Conservation (phyloP, 2,797 vertebrate species). For the Rhadinocentrus ornatus region DNA sequence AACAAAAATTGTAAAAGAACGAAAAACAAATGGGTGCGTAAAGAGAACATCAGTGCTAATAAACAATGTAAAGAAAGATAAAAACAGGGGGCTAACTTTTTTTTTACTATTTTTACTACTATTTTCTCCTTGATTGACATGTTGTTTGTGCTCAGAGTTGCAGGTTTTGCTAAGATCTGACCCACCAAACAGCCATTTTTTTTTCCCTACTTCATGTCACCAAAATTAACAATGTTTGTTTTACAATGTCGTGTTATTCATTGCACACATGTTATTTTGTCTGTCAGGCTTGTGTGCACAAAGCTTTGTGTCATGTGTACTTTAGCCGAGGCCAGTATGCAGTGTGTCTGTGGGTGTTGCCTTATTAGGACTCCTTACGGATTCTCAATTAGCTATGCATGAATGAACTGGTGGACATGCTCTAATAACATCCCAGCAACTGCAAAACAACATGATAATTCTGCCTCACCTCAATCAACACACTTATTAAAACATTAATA, state of each 20-base stretch:
- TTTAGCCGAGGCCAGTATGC: slow-evolving; percentile 39
- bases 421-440: slow-evolving; percentile 58
- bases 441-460: slow-evolving; percentile 53
- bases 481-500: neutral
- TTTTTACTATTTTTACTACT: too few species aligned
- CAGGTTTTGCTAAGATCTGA: slow-evolving; percentile 10
- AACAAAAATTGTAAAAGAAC: slow-evolving; percentile 46
- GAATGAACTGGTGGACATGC: slow-evolving; percentile 62
- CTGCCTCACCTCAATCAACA: slow-evolving; percentile 51
- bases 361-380: slow-evolving; percentile 55
- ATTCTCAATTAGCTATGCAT: slow-evolving; percentile 65
- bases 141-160: slow-evolving; percentile 11
- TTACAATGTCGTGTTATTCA: slow-evolving; percentile 23
- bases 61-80: slow-evolving; percentile 58
- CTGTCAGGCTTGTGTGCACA: slow-evolving; percentile 30
- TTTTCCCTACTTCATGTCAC: neutral
- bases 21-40: slow-evolving; percentile 55
- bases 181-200: neutral
- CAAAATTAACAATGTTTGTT: slow-evolving; percentile 16
- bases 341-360: slow-evolving; percentile 41
- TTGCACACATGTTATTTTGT: slow-evolving; percentile 30
- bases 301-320: slow-evolving; percentile 40
- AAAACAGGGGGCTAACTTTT: slow-evolving; percentile 55
- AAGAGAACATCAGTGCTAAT: slow-evolving; percentile 59
- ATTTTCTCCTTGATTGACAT: slow-evolving; percentile 43